Evolutionary conservation across 2,113 vertebrate genomes (phyloP).

Genomic region (Emydura subglobosa): DNA sequence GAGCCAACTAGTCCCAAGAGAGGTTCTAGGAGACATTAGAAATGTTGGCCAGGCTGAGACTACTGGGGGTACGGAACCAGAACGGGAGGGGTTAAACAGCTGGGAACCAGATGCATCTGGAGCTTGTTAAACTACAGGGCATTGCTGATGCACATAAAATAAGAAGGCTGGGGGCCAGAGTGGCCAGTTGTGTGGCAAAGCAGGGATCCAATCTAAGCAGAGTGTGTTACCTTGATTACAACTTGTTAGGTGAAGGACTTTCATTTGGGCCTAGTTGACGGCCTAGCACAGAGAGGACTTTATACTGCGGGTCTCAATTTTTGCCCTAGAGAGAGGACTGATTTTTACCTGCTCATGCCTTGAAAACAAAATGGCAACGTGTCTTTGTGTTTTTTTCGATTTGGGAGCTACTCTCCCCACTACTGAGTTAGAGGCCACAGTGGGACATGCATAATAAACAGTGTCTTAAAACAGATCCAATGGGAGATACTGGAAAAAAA

Average conservation of each 20-base stretch:
- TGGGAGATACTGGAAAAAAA: accelerated
- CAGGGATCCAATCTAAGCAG: not conserved
- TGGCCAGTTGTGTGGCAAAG: not conserved
- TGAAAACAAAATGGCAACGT: not conserved
- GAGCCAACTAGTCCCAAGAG: not conserved
- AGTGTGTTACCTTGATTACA: not conserved
- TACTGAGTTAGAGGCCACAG: not conserved
- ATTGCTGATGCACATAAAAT: not conserved
- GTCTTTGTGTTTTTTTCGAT: not conserved
- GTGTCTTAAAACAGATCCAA: not conserved
- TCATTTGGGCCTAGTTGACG: not conserved
- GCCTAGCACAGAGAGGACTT: not conserved
- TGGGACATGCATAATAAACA: not conserved
- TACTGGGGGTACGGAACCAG: not conserved
- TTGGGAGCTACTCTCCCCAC: not conserved
- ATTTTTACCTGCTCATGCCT: not conserved
- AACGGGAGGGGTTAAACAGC: not conserved
- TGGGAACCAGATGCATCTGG: not conserved
- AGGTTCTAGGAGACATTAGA: not conserved
- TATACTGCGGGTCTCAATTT: not conserved
- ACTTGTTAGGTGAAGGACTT: not conserved
- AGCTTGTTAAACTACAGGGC: not conserved
- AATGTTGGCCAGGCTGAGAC: not conserved
- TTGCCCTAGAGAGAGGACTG: not conserved
- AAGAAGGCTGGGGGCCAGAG: not conserved